A percentile compares a stretch with the other conserved stretches of the same genome.
Conservation (phyloP, 2,888 invertebrate species). For the Meandrusa payeni region DNA sequence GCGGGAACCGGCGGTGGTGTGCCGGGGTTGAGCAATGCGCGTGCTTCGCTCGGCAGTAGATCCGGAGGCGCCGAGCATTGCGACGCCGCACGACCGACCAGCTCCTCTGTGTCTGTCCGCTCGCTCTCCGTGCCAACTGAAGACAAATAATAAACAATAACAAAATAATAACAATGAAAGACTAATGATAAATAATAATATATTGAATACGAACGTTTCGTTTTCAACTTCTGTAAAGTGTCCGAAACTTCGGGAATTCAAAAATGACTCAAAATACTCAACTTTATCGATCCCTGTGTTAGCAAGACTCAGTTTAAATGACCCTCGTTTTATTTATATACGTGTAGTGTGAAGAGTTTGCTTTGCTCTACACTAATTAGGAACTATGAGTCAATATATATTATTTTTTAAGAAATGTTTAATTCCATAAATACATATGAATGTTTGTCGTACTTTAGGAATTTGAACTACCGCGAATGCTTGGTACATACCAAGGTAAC, state of each 20-base stretch:
- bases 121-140: constrained; percentile 84
- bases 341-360: no score
- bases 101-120: constrained; percentile 86
- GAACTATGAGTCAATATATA: no score
- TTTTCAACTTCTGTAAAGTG: no score
- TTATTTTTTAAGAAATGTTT: no score
- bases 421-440: not conserved
- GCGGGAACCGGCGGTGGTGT: constrained; percentile 36
- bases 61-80: constrained; percentile 84
- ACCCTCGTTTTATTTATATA: no score
- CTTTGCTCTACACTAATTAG: no score
- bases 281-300: no score
- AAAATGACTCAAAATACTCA: no score
- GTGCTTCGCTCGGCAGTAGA: constrained; percentile 79
- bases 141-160: not conserved
- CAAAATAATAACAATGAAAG: not conserved
- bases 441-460: not conserved
- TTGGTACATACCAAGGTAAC: constrained; percentile 4
- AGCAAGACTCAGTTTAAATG: no score
- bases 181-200: no score
- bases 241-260: no score
- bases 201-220: no score
- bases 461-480: constrained; percentile 2
- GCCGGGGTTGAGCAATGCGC: constrained; percentile 67
- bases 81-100: constrained; percentile 83